phyloP scores from a whole-genome alignment of 1,140 invertebrate genomes.

The Macrostomum lignano region DNA sequence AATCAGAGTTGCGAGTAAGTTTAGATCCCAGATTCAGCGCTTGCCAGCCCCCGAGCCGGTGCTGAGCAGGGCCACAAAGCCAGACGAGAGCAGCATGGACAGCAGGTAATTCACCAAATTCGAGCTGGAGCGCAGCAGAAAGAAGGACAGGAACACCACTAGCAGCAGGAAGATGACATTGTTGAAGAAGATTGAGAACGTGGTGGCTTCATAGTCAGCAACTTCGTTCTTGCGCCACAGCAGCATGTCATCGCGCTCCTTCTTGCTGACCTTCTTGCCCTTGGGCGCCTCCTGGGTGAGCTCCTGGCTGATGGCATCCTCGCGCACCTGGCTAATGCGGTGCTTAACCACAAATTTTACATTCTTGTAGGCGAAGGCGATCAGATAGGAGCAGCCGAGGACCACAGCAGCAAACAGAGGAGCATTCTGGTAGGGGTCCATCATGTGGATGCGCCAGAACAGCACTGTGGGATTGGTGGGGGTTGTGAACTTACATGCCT shows the following conservation, averaged over 20 bases:
- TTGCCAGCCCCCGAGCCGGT: too few species aligned
- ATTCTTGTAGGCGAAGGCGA: slow-evolving; percentile 83
- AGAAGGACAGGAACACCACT: slow-evolving; percentile 75
- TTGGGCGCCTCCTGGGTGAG: slow-evolving; percentile 64
- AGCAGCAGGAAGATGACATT: slow-evolving; percentile 78
- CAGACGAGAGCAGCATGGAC: too few species aligned
- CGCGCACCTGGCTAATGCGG: slow-evolving; percentile 62
- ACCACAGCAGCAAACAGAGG: slow-evolving; percentile 57
- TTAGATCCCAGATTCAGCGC: too few species aligned
- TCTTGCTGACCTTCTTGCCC: slow-evolving; percentile 92
- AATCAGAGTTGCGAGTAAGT: too few species aligned
- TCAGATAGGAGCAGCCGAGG: slow-evolving; percentile 54
- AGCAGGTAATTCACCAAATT: too few species aligned
- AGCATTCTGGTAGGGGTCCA: slow-evolving; percentile 60
- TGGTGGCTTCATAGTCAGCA: slow-evolving; percentile 90
- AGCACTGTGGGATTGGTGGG: too few species aligned
- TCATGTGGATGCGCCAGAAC: slow-evolving; percentile 89
- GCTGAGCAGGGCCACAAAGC: too few species aligned
- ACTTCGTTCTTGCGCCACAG: slow-evolving; percentile 99
- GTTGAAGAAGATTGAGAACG: slow-evolving; percentile 95
- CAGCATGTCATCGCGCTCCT: slow-evolving; percentile 93
- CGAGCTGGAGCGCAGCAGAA: slow-evolving; percentile 55
- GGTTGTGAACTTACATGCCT: slow-evolving; percentile 12
- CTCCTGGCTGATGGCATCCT: slow-evolving; percentile 75
- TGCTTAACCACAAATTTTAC: slow-evolving; percentile 94